phyloP scores from a whole-genome alignment of 1,140 invertebrate species.

The Coelopa frigida region DNA sequence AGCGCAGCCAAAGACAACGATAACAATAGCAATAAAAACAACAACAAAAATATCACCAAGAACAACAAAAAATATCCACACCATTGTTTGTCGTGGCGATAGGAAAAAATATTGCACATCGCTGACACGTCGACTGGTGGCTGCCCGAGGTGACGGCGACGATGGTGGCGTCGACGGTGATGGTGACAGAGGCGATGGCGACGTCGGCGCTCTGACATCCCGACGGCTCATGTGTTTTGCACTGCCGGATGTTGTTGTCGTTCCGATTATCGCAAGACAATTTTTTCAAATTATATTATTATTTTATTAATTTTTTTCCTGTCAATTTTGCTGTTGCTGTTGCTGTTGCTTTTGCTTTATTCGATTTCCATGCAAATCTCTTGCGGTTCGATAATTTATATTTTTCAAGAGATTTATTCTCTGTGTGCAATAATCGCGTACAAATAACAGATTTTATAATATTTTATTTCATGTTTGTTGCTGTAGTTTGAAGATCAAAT shows the following conservation, averaged over 20 bases:
- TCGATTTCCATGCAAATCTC: not conserved
- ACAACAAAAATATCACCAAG: not conserved
- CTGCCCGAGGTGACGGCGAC: not conserved
- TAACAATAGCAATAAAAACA: not conserved
- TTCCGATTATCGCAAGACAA: no score
- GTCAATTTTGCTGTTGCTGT: not conserved
- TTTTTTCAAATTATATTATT: no score
- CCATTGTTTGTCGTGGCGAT: not conserved
- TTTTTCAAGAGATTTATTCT: not conserved
- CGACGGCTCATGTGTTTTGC: no score
- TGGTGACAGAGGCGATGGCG: not conserved
- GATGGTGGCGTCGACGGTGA: not conserved
- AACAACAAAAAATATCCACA: not conserved
- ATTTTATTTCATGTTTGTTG: not conserved
- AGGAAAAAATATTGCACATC: not conserved
- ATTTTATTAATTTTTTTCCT: no score
- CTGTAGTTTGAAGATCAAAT: no score
- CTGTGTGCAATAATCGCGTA: constrained; percentile 1
- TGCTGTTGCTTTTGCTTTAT: not conserved
- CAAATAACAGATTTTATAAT: constrained; percentile 5
- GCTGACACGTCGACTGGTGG: not conserved
- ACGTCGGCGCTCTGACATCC: not conserved
- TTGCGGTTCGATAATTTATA: not conserved
- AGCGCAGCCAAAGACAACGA: constrained; percentile 1
- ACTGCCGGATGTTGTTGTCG: no score